Evolutionary conservation across 2,113 vertebrate species (phyloP).

Genomic region (Lepus americanus): DNA sequence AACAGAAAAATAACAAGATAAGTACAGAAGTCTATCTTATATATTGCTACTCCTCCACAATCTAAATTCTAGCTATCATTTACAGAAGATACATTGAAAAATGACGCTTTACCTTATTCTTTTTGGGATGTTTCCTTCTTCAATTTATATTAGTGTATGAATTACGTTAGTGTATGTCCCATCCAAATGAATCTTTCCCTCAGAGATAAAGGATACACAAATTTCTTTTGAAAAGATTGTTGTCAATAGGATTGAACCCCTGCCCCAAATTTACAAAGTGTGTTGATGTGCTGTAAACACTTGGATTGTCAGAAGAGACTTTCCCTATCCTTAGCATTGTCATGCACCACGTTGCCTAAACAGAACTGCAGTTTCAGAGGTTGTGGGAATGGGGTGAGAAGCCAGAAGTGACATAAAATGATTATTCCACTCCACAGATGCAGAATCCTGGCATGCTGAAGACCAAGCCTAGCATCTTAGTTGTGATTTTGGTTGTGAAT

Average conservation of each 20-base stretch:
- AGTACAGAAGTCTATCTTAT: not conserved
- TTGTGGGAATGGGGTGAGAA: conserved; percentile 5
- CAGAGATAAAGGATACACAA: not conserved
- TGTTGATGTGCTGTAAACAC: not conserved
- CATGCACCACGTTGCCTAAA: not conserved
- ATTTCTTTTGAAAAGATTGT: not conserved
- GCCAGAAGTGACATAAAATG: conserved; percentile 43
- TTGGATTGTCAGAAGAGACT: not conserved
- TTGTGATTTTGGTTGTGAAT: conserved; percentile 60
- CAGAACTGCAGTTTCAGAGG: conserved; percentile 40
- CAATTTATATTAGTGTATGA: not conserved
- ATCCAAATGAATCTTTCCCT: not conserved
- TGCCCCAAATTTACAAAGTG: not conserved
- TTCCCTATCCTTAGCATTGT: not conserved
- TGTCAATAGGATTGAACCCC: not conserved
- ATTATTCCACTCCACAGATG: not conserved
- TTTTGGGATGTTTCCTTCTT: not conserved
- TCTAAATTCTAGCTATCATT: not conserved
- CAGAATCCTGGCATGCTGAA: not conserved
- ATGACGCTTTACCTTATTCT: not conserved
- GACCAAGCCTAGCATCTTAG: conserved; percentile 33
- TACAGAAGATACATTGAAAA: conserved; percentile 1
- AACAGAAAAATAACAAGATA: not conserved
- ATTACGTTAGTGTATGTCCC: not conserved
- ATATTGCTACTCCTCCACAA: not conserved